Evolutionary conservation across 2,113 vertebrate species (phyloP), one percentile per base, ranked within the genome.

Genomic region (Odobenus rosmarus): DNA sequence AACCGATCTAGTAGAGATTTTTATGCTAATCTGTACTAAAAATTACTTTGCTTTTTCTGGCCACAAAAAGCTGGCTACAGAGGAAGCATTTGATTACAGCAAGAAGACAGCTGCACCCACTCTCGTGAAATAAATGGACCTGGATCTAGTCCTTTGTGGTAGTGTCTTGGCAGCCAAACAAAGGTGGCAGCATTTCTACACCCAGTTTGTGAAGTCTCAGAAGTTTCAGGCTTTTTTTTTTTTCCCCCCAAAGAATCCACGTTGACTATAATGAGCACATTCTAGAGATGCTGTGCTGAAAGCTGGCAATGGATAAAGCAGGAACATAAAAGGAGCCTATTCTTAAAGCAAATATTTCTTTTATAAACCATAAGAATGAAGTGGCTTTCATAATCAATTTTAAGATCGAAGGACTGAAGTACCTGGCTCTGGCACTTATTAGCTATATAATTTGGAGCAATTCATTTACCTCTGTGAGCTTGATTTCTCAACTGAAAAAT

Each of bases 11-110:
- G 61, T 46, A 55, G 88, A 95, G 36, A 97, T 91, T 97, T 98
- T 98, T 97, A 95, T 98, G 98, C 95, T 97, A 96, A 94, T 89
- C 95, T 90, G 59, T 74, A 93, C 97, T 76, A 79, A 95, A 97
- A 96, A 72, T 95, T 80, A 98, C 31, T 91, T 94, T 97, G 89
- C 96, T 89, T 87, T 96, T 98, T 98, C 98, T 98, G 96, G 97
- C 86, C 91, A 86, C 82, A 93, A 39, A 83, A 96, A 96, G 67
- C 84, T 97, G 90, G 88, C 85, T 96, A 33, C 55, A 95, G n/a
- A 87, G 42, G 71, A 96, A 96, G 88, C 36, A 81, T 93, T 85
- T 96, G 86, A 77, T 24, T 33, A 0, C 0, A 1, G 79, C 46
- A 69, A 95, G 15, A 61, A 51, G 88, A 97, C 26, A 95, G 67